Conservation (phyloP, 2,113 vertebrate species). For the Taxidea taxus region DNA sequence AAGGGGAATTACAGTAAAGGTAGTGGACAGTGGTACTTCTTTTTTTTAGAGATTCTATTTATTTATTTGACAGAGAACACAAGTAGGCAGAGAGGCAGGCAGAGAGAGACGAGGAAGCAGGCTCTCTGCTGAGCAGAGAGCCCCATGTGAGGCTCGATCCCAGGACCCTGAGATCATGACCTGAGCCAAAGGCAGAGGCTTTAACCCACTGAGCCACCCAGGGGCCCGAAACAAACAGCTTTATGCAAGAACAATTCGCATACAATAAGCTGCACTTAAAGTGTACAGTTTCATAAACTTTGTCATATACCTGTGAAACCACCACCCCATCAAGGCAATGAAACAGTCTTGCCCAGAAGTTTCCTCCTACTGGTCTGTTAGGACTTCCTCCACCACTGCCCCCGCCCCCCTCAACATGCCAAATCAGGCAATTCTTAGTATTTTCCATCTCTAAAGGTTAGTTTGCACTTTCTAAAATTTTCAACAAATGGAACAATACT, state of each 20-base stretch:
- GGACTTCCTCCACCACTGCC: fast-evolving
- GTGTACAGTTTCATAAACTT: neutral
- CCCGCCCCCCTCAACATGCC: too few species aligned
- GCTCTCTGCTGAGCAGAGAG: too few species aligned
- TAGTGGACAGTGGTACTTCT: neutral
- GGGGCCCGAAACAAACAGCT: neutral
- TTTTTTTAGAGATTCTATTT: too few species aligned
- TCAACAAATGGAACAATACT: neutral
- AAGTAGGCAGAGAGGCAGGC: too few species aligned
- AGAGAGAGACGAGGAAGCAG: too few species aligned
- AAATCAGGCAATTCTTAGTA: neutral
- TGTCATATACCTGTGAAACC: neutral
- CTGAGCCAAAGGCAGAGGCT: too few species aligned
- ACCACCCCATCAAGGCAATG: neutral
- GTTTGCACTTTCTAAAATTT: neutral
- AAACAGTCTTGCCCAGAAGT: neutral
- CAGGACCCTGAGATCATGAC: too few species aligned
- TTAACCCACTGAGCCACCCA: too few species aligned
- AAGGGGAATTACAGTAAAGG: constrained; percentile 6
- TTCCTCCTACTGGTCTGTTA: neutral
- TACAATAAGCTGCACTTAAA: neutral
- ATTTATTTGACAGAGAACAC: too few species aligned
- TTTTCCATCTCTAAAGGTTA: neutral
- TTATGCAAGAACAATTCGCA: neutral
- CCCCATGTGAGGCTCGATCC: too few species aligned